phyloP scores from a whole-genome alignment of 2,797 vertebrate species.

The Melopsittacus undulatus region DNA sequence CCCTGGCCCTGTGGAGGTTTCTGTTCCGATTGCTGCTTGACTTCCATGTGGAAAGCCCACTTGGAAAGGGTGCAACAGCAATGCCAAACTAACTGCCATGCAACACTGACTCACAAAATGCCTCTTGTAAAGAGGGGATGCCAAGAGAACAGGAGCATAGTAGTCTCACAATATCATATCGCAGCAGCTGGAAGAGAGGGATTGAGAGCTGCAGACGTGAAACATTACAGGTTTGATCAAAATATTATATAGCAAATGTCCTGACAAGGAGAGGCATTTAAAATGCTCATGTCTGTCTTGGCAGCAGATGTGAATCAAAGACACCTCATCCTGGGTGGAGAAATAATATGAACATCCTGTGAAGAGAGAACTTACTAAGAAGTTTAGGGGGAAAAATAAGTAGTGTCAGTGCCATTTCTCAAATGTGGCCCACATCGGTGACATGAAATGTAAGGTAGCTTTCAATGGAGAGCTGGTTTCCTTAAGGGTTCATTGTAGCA shows the following conservation, averaged over 20 bases:
- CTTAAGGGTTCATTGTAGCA: neutral
- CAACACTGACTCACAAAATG: neutral
- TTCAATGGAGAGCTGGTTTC: neutral
- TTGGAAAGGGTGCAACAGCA: neutral
- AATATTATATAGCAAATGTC: neutral
- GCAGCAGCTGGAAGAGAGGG: slow-evolving; percentile 9
- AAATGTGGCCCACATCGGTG: neutral
- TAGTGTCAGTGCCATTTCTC: neutral
- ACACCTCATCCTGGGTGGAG: neutral
- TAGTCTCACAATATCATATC: neutral
- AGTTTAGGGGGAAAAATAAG: neutral
- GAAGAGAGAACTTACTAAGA: neutral
- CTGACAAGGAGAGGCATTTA: neutral
- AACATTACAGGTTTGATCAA: slow-evolving; percentile 3
- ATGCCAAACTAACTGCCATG: neutral
- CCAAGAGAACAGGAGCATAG: neutral
- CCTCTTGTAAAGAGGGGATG: neutral
- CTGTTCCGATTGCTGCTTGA: neutral
- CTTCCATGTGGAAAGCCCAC: neutral
- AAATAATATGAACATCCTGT: neutral
- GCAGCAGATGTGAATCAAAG: neutral
- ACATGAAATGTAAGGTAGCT: neutral
- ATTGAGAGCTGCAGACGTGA: slow-evolving; percentile 6
- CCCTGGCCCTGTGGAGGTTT: neutral
- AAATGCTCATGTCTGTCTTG: neutral